Conservation (phyloP, 1,140 invertebrate genomes). For the Drosophila pseudoobscura region DNA sequence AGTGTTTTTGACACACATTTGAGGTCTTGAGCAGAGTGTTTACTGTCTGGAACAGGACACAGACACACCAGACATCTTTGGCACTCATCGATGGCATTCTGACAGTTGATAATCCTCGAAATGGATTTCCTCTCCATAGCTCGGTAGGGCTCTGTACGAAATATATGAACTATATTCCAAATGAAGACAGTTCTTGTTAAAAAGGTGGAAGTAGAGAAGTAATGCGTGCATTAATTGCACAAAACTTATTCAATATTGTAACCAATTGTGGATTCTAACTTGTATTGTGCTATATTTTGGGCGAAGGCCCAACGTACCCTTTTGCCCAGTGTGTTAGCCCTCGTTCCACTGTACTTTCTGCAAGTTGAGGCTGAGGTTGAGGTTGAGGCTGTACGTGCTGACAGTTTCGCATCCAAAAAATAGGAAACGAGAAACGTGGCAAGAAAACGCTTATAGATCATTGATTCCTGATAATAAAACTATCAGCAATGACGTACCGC, state of each 20-base stretch:
- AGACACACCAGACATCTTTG: constrained; percentile 8
- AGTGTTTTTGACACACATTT: constrained; percentile 73
- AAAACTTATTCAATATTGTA: too few relatives aligned
- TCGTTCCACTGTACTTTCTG: constrained; percentile 12
- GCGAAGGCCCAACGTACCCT: too few relatives aligned
- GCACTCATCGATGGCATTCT: constrained; percentile 5
- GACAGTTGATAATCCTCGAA: constrained; percentile 2
- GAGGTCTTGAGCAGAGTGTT: constrained; percentile 51
- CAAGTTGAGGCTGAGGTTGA: too few relatives aligned
- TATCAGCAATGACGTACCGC: constrained; percentile 62
- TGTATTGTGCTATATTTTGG: too few relatives aligned
- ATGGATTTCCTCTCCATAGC: background rate
- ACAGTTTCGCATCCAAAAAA: constrained; percentile 40
- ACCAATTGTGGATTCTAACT: too few relatives aligned
- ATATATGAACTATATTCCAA: too few relatives aligned
- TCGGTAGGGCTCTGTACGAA: too few relatives aligned
- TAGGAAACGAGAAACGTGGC: constrained; percentile 49
- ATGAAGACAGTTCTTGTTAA: too few relatives aligned
- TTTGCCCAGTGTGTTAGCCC: too few relatives aligned
- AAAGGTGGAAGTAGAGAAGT: too few relatives aligned
- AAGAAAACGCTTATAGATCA: constrained; percentile 71
- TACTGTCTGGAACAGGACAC: constrained; percentile 23
- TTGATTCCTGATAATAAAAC: constrained; percentile 79
- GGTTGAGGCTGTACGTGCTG: constrained; percentile 37
- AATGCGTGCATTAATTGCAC: too few relatives aligned